Percentiles rank a stretch among this genome's conserved stretches.
Evolutionary conservation across 23 tunicate genomes (phyloP).

Genomic region (Aplidium turbinatum): DNA sequence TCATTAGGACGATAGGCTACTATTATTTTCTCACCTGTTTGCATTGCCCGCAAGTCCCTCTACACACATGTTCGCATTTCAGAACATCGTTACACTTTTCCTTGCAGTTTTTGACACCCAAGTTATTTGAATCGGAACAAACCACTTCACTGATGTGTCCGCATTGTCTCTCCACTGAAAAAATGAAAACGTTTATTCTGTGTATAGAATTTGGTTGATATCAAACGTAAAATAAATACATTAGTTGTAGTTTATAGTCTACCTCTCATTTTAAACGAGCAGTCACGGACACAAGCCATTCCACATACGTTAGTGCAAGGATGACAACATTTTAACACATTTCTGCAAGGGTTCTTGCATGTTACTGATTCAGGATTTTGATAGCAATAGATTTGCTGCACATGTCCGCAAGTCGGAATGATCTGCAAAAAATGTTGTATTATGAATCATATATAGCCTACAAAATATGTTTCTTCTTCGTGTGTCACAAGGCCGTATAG

Average conservation of each 20-base stretch:
- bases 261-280: conserved; percentile 21
- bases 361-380: conserved; percentile 39
- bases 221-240: too few species aligned
- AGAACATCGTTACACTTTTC: conserved; percentile 51
- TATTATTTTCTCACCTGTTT: conserved; percentile 66
- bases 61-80: conserved; percentile 77
- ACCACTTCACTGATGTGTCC: conserved; percentile 47
- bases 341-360: conserved; percentile 51
- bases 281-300: conserved; percentile 6
- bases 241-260: not conserved
- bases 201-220: not conserved
- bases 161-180: conserved; percentile 32
- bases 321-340: conserved; percentile 52
- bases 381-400: conserved; percentile 35
- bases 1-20: too few species aligned
- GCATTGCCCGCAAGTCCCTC: conserved; percentile 75
- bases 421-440: conserved; percentile 22
- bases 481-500: too few species aligned
- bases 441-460: too few species aligned
- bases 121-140: conserved; percentile 15
- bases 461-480: too few species aligned
- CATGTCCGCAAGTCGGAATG: conserved; percentile 57
- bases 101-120: conserved; percentile 29
- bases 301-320: conserved; percentile 42
- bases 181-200: not conserved